These are phyloP conservation scores for Enteromius mattozi DNA, from an alignment of 2,797 vertebrate genomes.

Conservation along the genomic window DNA sequence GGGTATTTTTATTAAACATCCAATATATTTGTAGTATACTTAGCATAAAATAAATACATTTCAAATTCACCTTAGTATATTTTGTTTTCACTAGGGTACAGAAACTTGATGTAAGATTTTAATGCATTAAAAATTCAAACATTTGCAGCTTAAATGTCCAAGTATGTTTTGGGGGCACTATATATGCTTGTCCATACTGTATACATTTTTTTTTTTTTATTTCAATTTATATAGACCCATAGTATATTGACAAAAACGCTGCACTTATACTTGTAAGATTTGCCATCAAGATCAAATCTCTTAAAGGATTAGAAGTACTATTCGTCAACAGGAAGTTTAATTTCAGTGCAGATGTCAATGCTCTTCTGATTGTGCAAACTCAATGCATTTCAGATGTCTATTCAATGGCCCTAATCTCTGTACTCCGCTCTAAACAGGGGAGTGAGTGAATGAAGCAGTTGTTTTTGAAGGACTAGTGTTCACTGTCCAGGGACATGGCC, in stretches of 20 bases:
- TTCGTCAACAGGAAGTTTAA: conserved; percentile 57
- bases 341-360: conserved; percentile 64
- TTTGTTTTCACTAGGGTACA: not conserved
- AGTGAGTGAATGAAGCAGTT: conserved; percentile 60
- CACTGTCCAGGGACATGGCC: conserved; percentile 53
- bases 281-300: conserved; percentile 26
- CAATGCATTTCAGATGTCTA: conserved; percentile 66
- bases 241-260: not conserved
- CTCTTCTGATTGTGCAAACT: conserved; percentile 54
- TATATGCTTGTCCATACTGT: not conserved
- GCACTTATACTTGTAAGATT: not conserved
- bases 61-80: not conserved
- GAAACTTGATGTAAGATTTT: not conserved
- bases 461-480: conserved; percentile 71
- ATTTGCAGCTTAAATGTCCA: not conserved
- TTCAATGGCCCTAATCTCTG: conserved; percentile 72
- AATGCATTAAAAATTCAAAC: conserved; percentile 13
- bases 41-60: not conserved
- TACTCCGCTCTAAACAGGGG: conserved; percentile 57
- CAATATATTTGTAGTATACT: not conserved
- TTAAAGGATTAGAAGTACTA: conserved; percentile 38
- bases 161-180: not conserved
- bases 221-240: not conserved
- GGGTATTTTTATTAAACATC: not conserved
- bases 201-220: too few relatives aligned